Conservation (phyloP, 2,888 invertebrate species). For the Cylloceria caligata region DNA sequence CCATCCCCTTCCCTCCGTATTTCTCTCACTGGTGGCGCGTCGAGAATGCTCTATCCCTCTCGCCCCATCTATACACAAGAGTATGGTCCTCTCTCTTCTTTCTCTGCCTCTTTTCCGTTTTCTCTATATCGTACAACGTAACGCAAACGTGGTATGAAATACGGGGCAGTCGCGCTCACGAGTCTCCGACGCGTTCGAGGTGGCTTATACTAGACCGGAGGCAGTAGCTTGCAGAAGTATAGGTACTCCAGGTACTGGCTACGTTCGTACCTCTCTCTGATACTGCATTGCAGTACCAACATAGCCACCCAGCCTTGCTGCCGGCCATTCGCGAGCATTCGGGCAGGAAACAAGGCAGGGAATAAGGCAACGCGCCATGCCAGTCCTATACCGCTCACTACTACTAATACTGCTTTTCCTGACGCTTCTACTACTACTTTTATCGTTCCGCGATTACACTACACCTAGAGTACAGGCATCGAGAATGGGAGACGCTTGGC, state of each 20-base stretch:
- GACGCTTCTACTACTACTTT: background rate
- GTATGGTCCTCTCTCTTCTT: slow-evolving; percentile 4
- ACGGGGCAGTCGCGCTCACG: slow-evolving; percentile 59
- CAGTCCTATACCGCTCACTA: slow-evolving; percentile 20
- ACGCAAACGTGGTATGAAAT: slow-evolving; percentile 60
- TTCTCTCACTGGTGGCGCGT: slow-evolving; percentile 25
- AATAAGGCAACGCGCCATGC: slow-evolving; percentile 42
- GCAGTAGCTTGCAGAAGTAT: slow-evolving; percentile 25
- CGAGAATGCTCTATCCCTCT: slow-evolving; percentile 9
- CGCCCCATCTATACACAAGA: slow-evolving; percentile 2
- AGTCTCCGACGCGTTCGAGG: slow-evolving; percentile 29
- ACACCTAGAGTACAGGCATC: slow-evolving; percentile 8
- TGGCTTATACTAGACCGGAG: slow-evolving; percentile 35
- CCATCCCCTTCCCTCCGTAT: slow-evolving; percentile 1
- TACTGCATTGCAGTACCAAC: slow-evolving; percentile 82
- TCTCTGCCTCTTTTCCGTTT: slow-evolving; percentile 20
- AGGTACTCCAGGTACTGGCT: slow-evolving; percentile 26
- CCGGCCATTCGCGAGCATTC: slow-evolving; percentile 75
- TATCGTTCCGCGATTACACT: background rate
- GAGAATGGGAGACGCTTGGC: slow-evolving; percentile 28
- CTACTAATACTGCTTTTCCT: slow-evolving; percentile 26
- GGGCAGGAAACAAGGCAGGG: slow-evolving; percentile 66
- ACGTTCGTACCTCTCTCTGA: slow-evolving; percentile 57
- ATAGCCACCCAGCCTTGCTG: slow-evolving; percentile 74
- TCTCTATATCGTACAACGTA: slow-evolving; percentile 35